A percentile compares a stretch with the other conserved stretches of the same genome.
phyloP scores from a whole-genome alignment of 2,113 vertebrate species.

The Thunnus maccoyii region DNA sequence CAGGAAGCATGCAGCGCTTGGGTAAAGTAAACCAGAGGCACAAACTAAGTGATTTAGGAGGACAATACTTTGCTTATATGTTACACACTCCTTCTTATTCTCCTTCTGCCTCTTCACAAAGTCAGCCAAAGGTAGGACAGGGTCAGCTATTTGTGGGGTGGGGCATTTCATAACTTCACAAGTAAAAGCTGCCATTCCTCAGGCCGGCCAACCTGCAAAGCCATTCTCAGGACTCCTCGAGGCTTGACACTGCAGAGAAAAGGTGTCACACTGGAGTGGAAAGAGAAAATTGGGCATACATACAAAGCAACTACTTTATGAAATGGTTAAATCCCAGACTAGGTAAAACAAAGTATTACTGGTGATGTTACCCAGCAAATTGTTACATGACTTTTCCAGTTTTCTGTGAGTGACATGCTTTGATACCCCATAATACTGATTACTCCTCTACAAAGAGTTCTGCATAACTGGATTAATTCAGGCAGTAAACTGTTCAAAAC shows the following conservation, averaged over 20 bases:
- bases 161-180: conserved; percentile 20
- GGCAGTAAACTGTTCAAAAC: conserved; percentile 53
- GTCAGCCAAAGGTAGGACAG: conserved; percentile 33
- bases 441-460: conserved; percentile 53
- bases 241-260: conserved; percentile 9
- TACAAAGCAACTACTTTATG: neutral
- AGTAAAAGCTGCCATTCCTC: conserved; percentile 32
- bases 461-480: conserved; percentile 61
- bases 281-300: neutral
- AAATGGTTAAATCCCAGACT: neutral
- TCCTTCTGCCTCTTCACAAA: conserved; percentile 12
- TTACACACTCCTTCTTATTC: conserved; percentile 22
- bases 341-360: neutral
- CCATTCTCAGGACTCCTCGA: neutral
- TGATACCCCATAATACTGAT: conserved; percentile 20
- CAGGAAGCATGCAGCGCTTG: conserved; percentile 42
- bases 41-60: conserved; percentile 24
- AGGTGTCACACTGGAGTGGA: conserved; percentile 8
- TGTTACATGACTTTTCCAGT: conserved; percentile 21
- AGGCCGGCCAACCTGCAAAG: neutral
- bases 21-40: conserved; percentile 59
- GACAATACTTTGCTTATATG: conserved; percentile 56
- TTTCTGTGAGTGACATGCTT: conserved; percentile 4
- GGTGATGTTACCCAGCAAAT: conserved; percentile 24
- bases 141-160: conserved; percentile 42